Percentiles rank a stretch among this genome's conserved stretches.
Evolutionary conservation across 2,888 invertebrate genomes (phyloP).

Genomic region (Drosophila mimetica): DNA sequence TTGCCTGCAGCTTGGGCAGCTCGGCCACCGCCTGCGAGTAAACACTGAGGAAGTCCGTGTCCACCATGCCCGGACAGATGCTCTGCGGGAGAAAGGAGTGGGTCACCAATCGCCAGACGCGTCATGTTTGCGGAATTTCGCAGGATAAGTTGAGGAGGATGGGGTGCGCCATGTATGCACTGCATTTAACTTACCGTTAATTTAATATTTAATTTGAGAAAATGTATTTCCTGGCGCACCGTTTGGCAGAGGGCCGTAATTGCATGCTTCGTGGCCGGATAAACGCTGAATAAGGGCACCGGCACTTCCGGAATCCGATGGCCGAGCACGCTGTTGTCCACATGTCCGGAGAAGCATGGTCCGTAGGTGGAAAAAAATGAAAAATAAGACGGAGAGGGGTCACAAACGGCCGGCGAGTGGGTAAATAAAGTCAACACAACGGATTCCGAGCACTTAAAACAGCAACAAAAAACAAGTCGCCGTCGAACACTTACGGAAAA

Average conservation of each 20-base stretch:
- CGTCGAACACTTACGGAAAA: conserved; percentile 48
- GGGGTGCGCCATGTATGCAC: conserved; percentile 57
- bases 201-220: conserved; percentile 84
- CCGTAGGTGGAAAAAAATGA: background rate
- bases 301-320: conserved; percentile 85
- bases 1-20: conserved; percentile 85
- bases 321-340: conserved; percentile 83
- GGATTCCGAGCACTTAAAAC: conserved; percentile 67
- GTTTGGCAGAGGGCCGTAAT: conserved; percentile 86
- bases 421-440: conserved; percentile 71
- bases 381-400: conserved; percentile 8
- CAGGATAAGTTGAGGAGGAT: background rate
- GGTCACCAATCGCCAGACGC: conserved; percentile 21
- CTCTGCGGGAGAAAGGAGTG: conserved; percentile 84
- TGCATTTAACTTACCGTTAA: conserved; percentile 83
- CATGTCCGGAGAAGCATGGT: conserved; percentile 14
- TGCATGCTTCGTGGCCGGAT: conserved; percentile 87
- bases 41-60: conserved; percentile 85
- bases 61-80: conserved; percentile 87
- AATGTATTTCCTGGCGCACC: conserved; percentile 86
- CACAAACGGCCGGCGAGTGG: conserved; percentile 14
- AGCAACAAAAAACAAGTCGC: conserved; percentile 41
- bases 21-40: conserved; percentile 81
- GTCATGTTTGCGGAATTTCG: conserved; percentile 34
- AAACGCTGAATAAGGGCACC: conserved; percentile 85